Percentiles rank a stretch among this genome's conserved stretches.
Evolutionary conservation across 2,797 vertebrate genomes (phyloP).

Genomic region (Oryzias sinensis): DNA sequence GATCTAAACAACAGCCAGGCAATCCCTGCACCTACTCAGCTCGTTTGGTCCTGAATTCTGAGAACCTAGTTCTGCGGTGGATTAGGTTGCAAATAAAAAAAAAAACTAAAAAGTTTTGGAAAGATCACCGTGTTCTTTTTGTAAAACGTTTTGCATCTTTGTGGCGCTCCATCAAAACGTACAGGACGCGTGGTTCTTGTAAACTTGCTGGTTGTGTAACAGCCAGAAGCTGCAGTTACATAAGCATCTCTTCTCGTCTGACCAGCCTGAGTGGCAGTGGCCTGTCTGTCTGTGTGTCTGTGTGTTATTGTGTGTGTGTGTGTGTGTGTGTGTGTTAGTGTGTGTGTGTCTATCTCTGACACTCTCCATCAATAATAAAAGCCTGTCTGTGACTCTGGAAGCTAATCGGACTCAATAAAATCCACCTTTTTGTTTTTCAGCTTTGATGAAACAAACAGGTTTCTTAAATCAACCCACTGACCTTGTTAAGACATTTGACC

Average conservation of each 20-base stretch:
- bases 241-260: slow-evolving; percentile 56
- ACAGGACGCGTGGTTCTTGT: slow-evolving; percentile 48
- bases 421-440: too few species aligned
- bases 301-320: slow-evolving; percentile 28
- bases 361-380: too few species aligned
- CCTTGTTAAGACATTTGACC: slow-evolving; percentile 1
- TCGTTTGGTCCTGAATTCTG: too few species aligned
- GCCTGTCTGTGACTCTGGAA: slow-evolving; percentile 3
- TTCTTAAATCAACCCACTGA: slow-evolving; percentile 9
- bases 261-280: slow-evolving; percentile 44
- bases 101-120: slow-evolving; percentile 2
- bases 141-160: neutral
- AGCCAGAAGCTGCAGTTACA: slow-evolving; percentile 64
- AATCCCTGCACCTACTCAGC: neutral
- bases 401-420: neutral
- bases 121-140: neutral
- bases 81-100: too few species aligned
- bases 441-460: slow-evolving; percentile 1
- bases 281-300: slow-evolving; percentile 34
- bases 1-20: slow-evolving; percentile 10
- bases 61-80: too few species aligned
- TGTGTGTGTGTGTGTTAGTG: slow-evolving; percentile 1
- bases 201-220: slow-evolving; percentile 70
- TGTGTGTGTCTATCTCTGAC: neutral
- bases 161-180: slow-evolving; percentile 6